These are phyloP conservation scores for Pandemis heparana DNA, from an alignment of 2,888 invertebrate species.

Conservation along the genomic window DNA sequence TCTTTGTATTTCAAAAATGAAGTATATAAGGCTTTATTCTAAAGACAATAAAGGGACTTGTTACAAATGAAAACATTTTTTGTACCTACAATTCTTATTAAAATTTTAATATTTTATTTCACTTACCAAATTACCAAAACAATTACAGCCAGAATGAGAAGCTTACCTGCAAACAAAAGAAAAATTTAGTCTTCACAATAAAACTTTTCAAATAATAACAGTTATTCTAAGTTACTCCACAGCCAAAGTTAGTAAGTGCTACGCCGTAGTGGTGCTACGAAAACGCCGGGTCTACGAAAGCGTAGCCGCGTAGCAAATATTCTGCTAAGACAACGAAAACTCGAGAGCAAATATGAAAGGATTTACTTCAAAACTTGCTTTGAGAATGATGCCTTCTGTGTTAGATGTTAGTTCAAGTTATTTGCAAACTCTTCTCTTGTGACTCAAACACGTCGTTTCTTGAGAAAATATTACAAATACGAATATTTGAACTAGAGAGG, in stretches of 20 bases:
- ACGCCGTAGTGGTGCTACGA: slow-evolving; percentile 32
- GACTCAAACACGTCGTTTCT: neutral
- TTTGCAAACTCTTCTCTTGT: neutral
- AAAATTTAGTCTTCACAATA: neutral
- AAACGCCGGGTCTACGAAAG: slow-evolving; percentile 25
- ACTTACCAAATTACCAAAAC: neutral
- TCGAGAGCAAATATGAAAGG: slow-evolving; percentile 27
- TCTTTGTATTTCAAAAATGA: no score
- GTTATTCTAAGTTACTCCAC: neutral
- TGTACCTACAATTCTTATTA: neutral
- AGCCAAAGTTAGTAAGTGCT: slow-evolving; percentile 6
- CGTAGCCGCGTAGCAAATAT: slow-evolving; percentile 4
- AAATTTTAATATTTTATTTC: neutral
- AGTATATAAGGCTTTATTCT: no score
- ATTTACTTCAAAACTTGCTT: neutral
- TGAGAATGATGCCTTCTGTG: neutral
- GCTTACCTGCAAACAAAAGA: slow-evolving; percentile 20
- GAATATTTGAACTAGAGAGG: neutral
- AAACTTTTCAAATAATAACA: neutral
- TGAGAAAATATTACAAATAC: neutral
- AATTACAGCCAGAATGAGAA: neutral
- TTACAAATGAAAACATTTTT: no score
- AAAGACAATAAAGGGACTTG: no score
- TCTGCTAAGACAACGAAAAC: slow-evolving; percentile 23
- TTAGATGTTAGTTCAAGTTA: neutral